Evolutionary conservation across 2,888 invertebrate species (phyloP).

Genomic region (Watsonalla binaria): DNA sequence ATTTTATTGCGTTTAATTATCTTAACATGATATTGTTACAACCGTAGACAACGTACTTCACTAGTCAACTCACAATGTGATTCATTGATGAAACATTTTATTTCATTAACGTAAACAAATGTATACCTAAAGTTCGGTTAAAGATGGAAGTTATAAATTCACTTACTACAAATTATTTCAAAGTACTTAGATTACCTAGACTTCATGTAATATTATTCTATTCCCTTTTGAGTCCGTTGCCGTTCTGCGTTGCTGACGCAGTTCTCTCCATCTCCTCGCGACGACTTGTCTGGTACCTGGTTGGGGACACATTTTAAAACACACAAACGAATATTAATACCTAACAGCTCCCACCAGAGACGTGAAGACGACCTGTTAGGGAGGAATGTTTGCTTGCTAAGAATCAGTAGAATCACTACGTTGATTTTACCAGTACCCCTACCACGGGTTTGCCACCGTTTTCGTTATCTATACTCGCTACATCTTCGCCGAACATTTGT

Average conservation of each 20-base stretch:
- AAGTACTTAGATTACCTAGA: conserved; percentile 2
- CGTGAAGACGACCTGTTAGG: no score
- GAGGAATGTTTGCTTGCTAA: no score
- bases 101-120: not conserved
- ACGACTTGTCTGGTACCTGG: conserved; percentile 77
- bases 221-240: conserved; percentile 81
- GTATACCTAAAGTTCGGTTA: not conserved
- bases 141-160: not conserved
- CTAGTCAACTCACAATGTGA: conserved; percentile 50
- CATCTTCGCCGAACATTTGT: no score
- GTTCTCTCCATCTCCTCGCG: conserved; percentile 71
- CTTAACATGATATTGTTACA: conserved; percentile 11
- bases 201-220: conserved; percentile 33
- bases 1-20: conserved; percentile 31
- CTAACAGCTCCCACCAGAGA: no score
- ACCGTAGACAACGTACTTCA: conserved; percentile 28
- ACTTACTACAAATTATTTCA: conserved; percentile 1
- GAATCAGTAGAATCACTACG: no score
- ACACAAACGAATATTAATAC: not conserved
- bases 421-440: no score
- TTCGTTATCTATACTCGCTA: no score
- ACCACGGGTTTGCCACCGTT: no score
- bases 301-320: conserved; percentile 9
- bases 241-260: conserved; percentile 66
- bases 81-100: conserved; percentile 2